phyloP scores from a whole-genome alignment of 2,888 invertebrate species.

The Drosophila prostipennis region DNA sequence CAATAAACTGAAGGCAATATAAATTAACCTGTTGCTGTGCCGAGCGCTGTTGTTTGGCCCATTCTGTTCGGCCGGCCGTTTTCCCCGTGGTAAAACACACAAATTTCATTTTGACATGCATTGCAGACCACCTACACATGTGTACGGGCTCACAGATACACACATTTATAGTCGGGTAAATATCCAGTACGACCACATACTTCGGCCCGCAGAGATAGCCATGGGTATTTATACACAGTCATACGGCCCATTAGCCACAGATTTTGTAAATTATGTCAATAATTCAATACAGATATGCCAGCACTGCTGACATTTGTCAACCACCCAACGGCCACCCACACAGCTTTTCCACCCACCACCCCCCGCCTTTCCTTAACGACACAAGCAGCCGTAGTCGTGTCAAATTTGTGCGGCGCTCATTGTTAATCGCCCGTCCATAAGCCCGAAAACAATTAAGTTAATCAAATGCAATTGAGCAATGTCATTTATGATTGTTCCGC shows the following conservation, averaged over 20 bases:
- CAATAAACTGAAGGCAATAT: slow-evolving; percentile 68
- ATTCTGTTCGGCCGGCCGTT: neutral
- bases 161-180: slow-evolving; percentile 19
- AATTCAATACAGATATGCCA: slow-evolving; percentile 75
- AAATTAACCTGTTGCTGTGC: slow-evolving; percentile 73
- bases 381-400: slow-evolving; percentile 54
- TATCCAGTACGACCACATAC: slow-evolving; percentile 19
- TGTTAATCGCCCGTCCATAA: slow-evolving; percentile 73
- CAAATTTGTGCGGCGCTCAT: slow-evolving; percentile 66
- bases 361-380: slow-evolving; percentile 39
- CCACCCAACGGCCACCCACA: neutral
- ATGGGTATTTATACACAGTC: slow-evolving; percentile 56
- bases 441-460: slow-evolving; percentile 75
- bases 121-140: slow-evolving; percentile 41
- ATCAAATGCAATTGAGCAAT: slow-evolving; percentile 79
- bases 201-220: slow-evolving; percentile 34
- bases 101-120: slow-evolving; percentile 54
- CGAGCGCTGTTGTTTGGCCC: slow-evolving; percentile 11
- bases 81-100: slow-evolving; percentile 32
- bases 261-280: slow-evolving; percentile 78
- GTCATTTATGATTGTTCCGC: slow-evolving; percentile 74
- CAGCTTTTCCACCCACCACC: slow-evolving; percentile 1
- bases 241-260: slow-evolving; percentile 75
- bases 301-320: slow-evolving; percentile 65
- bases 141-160: neutral